These are phyloP conservation scores for Pogoniulus pusillus DNA, from an alignment of 2,797 vertebrate species.

Conservation along the genomic window DNA sequence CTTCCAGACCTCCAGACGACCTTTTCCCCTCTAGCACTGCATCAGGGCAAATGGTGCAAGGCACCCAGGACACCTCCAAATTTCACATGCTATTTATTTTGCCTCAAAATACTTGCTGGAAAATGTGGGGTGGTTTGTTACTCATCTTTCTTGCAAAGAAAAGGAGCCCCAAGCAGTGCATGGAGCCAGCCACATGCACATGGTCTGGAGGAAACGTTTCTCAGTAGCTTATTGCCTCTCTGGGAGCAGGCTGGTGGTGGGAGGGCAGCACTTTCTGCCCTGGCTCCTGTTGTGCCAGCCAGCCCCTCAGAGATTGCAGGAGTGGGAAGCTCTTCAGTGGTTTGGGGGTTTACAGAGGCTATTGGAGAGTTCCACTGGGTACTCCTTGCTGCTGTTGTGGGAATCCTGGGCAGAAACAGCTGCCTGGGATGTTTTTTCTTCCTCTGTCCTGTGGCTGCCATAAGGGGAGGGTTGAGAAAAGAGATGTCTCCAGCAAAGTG, in stretches of 20 bases:
- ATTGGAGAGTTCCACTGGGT: not conserved
- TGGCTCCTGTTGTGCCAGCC: not conserved
- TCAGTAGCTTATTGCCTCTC: not conserved
- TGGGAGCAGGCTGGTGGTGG: not conserved
- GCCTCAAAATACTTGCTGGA: not conserved
- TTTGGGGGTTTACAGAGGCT: not conserved
- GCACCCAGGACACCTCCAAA: not conserved
- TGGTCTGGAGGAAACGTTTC: not conserved
- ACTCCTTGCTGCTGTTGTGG: not conserved
- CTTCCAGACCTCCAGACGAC: not conserved
- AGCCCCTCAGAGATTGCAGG: not conserved
- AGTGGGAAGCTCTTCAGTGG: not conserved
- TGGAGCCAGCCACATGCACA: rapidly evolving
- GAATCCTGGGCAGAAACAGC: not conserved
- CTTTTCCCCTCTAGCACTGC: not conserved
- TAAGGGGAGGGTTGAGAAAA: not conserved
- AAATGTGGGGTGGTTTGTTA: not conserved
- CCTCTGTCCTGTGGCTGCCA: rapidly evolving
- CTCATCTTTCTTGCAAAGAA: not conserved
- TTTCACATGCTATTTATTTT: not conserved
- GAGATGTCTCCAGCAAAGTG: not conserved
- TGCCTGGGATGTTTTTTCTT: not conserved
- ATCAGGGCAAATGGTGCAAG: not conserved
- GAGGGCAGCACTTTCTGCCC: not conserved
- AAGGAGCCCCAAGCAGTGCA: not conserved